These are phyloP conservation scores for Delichon dasypus DNA, from an alignment of 2,797 vertebrate genomes.

Conservation along the genomic window DNA sequence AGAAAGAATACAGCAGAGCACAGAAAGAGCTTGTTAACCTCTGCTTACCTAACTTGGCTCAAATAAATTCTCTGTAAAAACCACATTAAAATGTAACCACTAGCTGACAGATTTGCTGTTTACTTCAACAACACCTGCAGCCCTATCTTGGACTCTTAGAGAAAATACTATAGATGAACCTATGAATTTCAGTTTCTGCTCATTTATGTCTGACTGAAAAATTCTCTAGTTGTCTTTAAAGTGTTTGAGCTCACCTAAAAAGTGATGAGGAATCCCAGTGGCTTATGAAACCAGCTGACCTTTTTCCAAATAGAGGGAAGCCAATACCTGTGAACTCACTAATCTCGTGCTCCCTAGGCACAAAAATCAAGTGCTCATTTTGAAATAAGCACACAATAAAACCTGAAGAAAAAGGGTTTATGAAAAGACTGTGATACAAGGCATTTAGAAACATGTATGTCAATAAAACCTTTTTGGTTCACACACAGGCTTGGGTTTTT, in stretches of 20 bases:
- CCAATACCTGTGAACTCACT: neutral
- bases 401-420: neutral
- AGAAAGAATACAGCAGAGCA: neutral
- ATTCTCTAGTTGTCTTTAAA: neutral
- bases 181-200: neutral
- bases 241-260: neutral
- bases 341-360: neutral
- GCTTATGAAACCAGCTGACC: neutral
- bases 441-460: neutral
- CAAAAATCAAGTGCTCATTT: neutral
- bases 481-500: accelerated
- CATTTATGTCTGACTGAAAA: neutral
- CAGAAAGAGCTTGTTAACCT: neutral
- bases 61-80: neutral
- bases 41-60: neutral
- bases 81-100: neutral
- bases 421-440: neutral
- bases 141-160: neutral
- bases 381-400: neutral
- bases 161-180: neutral
- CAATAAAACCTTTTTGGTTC: neutral
- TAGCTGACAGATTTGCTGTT: neutral
- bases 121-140: neutral
- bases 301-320: neutral
- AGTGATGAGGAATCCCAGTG: neutral